Evolutionary conservation across 2,888 invertebrate genomes (phyloP).

Genomic region (Chalcis sispes): DNA sequence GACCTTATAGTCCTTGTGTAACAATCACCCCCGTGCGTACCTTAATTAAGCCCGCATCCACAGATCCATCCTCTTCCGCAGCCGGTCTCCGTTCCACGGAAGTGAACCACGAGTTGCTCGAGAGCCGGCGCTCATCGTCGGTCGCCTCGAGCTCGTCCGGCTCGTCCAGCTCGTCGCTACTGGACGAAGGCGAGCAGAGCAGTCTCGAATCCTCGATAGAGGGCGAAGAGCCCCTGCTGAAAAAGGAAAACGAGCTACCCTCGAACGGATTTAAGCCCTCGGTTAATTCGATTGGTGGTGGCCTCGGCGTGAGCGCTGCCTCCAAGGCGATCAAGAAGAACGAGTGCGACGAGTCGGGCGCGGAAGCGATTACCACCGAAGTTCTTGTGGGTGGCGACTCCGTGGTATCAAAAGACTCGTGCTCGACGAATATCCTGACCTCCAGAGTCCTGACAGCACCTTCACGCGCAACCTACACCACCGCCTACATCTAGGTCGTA

Average conservation of each 20-base stretch:
- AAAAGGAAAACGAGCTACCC: no score
- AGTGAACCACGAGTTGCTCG: constrained; percentile 21
- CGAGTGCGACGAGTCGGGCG: not conserved
- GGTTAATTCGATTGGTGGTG: not conserved
- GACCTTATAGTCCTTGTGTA: constrained; percentile 63
- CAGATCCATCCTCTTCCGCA: constrained; percentile 33
- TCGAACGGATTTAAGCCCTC: not conserved
- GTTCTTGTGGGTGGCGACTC: constrained; percentile 63
- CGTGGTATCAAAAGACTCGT: constrained; percentile 68
- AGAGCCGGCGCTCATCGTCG: not conserved
- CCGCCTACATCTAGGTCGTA: constrained; percentile 72
- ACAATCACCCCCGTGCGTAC: constrained; percentile 73
- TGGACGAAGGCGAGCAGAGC: not conserved
- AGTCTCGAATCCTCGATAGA: not conserved
- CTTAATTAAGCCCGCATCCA: constrained; percentile 37
- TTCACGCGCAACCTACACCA: constrained; percentile 73
- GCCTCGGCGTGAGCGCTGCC: not conserved
- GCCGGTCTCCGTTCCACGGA: constrained; percentile 33
- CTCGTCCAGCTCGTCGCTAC: not conserved
- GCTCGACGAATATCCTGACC: constrained; percentile 61
- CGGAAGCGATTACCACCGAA: not conserved
- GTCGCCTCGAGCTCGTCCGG: constrained; percentile 18
- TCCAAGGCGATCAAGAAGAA: no score
- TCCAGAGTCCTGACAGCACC: constrained; percentile 68
- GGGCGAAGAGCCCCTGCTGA: not conserved